These are phyloP conservation scores for Cyprinodon brontotheroides DNA, from an alignment of 2,113 vertebrate genomes.

Conservation along the genomic window DNA sequence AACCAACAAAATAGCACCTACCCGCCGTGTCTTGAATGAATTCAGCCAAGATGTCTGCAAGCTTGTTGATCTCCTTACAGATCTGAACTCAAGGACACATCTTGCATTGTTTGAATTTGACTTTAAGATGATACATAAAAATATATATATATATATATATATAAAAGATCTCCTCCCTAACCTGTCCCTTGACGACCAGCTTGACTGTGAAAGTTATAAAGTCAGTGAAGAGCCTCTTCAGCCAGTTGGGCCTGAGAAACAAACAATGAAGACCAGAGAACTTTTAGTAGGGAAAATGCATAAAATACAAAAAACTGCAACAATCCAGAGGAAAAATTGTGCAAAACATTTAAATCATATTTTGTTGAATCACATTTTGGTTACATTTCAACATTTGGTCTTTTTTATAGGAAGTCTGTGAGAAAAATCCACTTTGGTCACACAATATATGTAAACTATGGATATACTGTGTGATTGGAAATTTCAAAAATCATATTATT, in stretches of 20 bases:
- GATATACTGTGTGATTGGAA: too few relatives aligned
- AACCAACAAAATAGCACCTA: conserved; percentile 44
- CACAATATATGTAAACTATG: too few relatives aligned
- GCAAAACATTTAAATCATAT: too few relatives aligned
- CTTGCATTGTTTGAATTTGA: neutral
- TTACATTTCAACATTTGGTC: too few relatives aligned
- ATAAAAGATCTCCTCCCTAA: conserved; percentile 56
- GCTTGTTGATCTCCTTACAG: conserved; percentile 87
- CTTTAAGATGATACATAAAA: neutral
- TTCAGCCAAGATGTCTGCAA: conserved; percentile 82
- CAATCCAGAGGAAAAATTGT: too few relatives aligned
- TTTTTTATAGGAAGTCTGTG: too few relatives aligned
- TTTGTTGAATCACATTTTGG: too few relatives aligned
- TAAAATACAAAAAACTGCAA: too few relatives aligned
- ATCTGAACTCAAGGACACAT: conserved; percentile 76
- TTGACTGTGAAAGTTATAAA: conserved; percentile 90
- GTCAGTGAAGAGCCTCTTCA: conserved; percentile 87
- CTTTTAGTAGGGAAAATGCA: too few relatives aligned
- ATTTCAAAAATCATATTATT: too few relatives aligned
- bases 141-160: too few relatives aligned
- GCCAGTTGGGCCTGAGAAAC: conserved; percentile 82
- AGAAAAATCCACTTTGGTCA: too few relatives aligned
- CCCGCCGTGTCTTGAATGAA: conserved; percentile 85
- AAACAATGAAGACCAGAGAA: neutral
- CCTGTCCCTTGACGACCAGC: conserved; percentile 86